Percentiles rank a stretch among this genome's conserved stretches.
Conservation (phyloP, 2,113 vertebrate genomes). For the Brachyhypopomus gauderio region DNA sequence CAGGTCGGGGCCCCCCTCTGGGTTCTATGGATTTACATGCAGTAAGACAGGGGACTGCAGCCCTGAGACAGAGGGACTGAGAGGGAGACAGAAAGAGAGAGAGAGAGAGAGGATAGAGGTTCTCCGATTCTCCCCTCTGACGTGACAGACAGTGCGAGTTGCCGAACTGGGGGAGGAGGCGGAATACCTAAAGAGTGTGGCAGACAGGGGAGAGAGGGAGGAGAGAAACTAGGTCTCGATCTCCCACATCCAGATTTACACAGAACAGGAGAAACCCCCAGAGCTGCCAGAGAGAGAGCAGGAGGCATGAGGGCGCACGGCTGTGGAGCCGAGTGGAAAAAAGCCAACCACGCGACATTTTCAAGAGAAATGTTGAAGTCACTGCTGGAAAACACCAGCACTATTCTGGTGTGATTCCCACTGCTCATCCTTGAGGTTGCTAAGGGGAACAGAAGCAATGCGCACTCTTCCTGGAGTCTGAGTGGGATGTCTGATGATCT, state of each 20-base stretch:
- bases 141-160: conserved; percentile 27
- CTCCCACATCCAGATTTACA: conserved; percentile 46
- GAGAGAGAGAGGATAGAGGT: neutral
- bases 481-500: conserved; percentile 18
- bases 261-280: conserved; percentile 30
- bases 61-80: conserved; percentile 6
- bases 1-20: conserved; percentile 17
- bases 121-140: conserved; percentile 13
- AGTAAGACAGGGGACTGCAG: conserved; percentile 31
- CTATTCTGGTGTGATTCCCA: neutral
- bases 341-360: neutral
- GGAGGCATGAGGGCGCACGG: neutral
- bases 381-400: neutral
- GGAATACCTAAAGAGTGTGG: conserved; percentile 35
- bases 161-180: conserved; percentile 12
- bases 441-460: neutral
- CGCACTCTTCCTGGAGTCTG: conserved; percentile 23
- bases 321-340: neutral
- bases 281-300: neutral
- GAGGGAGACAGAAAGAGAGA: conserved; percentile 12
- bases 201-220: conserved; percentile 2
- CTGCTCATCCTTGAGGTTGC: neutral
- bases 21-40: conserved; percentile 20
- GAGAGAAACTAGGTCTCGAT: conserved; percentile 43
- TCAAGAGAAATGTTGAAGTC: neutral